Conservation (phyloP, 2,113 vertebrate species). For the Spermophilus dauricus region DNA sequence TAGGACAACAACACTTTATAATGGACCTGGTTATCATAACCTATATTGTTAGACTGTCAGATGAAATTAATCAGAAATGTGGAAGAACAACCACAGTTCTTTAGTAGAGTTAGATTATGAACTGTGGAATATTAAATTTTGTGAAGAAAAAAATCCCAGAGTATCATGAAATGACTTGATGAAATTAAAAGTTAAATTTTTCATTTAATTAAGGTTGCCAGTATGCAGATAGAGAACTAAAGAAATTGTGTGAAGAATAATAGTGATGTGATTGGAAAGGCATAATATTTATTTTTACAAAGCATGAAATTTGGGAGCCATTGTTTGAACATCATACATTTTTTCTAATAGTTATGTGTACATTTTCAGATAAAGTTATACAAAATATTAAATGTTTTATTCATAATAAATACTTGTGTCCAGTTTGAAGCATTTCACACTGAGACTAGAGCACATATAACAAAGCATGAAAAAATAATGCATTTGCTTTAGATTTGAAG, state of each 20-base stretch:
- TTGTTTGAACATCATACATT: background rate
- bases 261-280: background rate
- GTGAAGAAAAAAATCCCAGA: background rate
- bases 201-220: background rate
- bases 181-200: background rate
- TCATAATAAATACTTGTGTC: background rate
- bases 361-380: background rate
- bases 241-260: background rate
- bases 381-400: background rate
- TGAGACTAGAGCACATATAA: background rate
- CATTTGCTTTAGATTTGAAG: background rate
- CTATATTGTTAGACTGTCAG: background rate
- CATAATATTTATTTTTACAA: background rate
- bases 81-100: background rate
- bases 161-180: background rate
- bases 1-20: background rate
- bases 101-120: background rate
- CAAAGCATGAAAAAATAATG: background rate
- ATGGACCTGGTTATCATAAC: background rate
- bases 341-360: background rate
- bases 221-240: background rate
- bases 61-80: background rate
- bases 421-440: background rate
- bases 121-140: background rate
- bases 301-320: background rate